Evolutionary conservation across 2,888 invertebrate species (phyloP), one percentile per base, ranked within the genome.

Genomic region (Arenicola marina): DNA sequence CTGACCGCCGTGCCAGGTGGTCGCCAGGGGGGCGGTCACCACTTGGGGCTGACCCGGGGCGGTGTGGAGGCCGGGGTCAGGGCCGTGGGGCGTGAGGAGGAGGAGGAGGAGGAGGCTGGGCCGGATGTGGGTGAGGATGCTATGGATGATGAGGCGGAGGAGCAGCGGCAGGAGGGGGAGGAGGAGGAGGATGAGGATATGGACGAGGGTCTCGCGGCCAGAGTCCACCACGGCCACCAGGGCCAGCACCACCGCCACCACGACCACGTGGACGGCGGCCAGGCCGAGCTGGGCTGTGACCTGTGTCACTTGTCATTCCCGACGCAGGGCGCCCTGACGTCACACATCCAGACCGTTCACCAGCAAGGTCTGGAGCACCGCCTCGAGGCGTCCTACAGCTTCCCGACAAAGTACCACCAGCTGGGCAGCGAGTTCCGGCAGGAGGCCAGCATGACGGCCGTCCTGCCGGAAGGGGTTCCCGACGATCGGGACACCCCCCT

Each of bases 341-440:
- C 48, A 7, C 67, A 68, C 33, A 57, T 65, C 4, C 56, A 57
- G 43, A 34, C 21, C 2, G 45, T 28, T 31, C 67, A 68, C 44
- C 21, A 62, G 26, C n/a, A n/a, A n/a, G n/a, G n/a, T n/a, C 26
- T 21, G 21, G 11, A 53, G 28, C 29, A 34, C 28, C 55, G 56
- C 31, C 53, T 33, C 15, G 43, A 32, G 15, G 34, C 34, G n/a
- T 24, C 38, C 0, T 45, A 61, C 11, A 33, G 28, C n/a, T 82
- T 76, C 65, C 81, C 80, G 24, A 82, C 82, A 7, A 78, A 76
- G 33, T 82, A 82, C 92, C 26, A 95, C 93, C 93, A 92, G 92
- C 75, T 88, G 91, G 75, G 94, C 92, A 84, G 85, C 93, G 76
- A 95, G 92, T 83, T 92, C 46, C 75, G 76, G 38, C 76, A 75